A percentile compares a stretch with the other conserved stretches of the same genome.
These are phyloP conservation scores for Pseudomyrmex pallidus DNA, from an alignment of 1,140 invertebrate species.

Conservation along the genomic window DNA sequence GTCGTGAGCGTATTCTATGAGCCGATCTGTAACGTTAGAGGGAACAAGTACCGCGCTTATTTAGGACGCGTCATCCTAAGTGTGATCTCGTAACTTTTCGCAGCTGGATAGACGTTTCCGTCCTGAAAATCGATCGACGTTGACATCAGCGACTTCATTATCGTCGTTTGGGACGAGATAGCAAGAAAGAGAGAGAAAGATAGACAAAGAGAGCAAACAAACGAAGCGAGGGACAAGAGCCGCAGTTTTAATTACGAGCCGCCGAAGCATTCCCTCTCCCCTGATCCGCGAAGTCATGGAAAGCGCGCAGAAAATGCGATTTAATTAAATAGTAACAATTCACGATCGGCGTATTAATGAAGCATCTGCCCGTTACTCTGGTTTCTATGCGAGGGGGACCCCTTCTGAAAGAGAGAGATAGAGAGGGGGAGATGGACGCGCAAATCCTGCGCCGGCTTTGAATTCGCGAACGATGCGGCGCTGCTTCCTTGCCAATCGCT, in stretches of 20 bases:
- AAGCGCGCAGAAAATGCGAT: conserved; percentile 77
- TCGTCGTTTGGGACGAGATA: conserved; percentile 30
- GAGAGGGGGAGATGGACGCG: conserved; percentile 20
- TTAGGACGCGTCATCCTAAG: conserved; percentile 51
- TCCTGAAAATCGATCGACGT: conserved; percentile 37
- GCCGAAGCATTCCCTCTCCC: conserved; percentile 15
- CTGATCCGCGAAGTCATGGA: conserved; percentile 62
- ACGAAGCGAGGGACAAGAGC: conserved; percentile 42
- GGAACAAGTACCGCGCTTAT: conserved; percentile 28
- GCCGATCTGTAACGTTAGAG: background rate
- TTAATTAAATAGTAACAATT: conserved; percentile 82
- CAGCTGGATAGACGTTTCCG: conserved; percentile 48
- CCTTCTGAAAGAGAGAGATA: conserved; percentile 21
- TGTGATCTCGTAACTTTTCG: conserved; percentile 55
- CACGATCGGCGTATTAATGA: conserved; percentile 74
- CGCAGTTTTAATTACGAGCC: conserved; percentile 55
- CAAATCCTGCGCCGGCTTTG: conserved; percentile 34
- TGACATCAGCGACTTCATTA: conserved; percentile 57
- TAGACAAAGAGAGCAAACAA: conserved; percentile 57
- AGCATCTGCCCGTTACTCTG: conserved; percentile 48
- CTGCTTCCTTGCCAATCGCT: conserved; percentile 40
- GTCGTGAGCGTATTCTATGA: conserved; percentile 20
- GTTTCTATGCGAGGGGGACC: conserved; percentile 12
- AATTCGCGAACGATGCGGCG: conserved; percentile 32
- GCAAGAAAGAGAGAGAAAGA: background rate